Evolutionary conservation across 2,888 invertebrate species (phyloP).

Genomic region (Galeruca laticollis): DNA sequence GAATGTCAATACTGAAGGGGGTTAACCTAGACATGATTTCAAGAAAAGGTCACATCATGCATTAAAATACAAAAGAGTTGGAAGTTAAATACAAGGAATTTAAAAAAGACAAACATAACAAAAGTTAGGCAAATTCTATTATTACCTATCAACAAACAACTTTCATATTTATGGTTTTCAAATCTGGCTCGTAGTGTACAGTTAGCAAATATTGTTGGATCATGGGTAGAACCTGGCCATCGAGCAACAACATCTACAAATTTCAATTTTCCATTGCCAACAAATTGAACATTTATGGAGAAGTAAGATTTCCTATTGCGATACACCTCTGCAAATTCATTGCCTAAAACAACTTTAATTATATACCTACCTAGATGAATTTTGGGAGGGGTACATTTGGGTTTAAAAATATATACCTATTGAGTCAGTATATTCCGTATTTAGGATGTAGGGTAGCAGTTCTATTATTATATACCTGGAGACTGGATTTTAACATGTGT

Average conservation of each 20-base stretch:
- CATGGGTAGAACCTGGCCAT: conserved; percentile 35
- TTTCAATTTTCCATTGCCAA: conserved; percentile 9
- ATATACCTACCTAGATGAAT: too few relatives aligned
- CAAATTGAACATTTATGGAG: conserved; percentile 19
- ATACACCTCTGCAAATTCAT: conserved; percentile 18
- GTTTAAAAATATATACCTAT: too few relatives aligned
- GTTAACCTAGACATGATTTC: not conserved
- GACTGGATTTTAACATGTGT: conserved; percentile 22
- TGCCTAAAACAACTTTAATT: conserved; percentile 3
- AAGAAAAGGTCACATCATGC: not conserved
- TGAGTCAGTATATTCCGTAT: not conserved
- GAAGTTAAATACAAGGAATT: not conserved
- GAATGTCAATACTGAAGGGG: not conserved
- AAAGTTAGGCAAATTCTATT: not conserved
- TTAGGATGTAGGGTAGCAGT: too few relatives aligned
- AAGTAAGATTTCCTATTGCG: too few relatives aligned
- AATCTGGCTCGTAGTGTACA: conserved; percentile 16
- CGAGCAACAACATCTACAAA: conserved; percentile 16
- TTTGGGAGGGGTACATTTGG: too few relatives aligned
- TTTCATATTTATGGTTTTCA: conserved; percentile 23
- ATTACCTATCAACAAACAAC: conserved; percentile 30
- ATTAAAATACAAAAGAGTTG: conserved; percentile 7
- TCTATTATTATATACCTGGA: conserved; percentile 10
- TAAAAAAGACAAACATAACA: not conserved
- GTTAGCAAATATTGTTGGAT: conserved; percentile 32